Conservation (phyloP, 2,797 vertebrate species). For the Thamnophis elegans region DNA sequence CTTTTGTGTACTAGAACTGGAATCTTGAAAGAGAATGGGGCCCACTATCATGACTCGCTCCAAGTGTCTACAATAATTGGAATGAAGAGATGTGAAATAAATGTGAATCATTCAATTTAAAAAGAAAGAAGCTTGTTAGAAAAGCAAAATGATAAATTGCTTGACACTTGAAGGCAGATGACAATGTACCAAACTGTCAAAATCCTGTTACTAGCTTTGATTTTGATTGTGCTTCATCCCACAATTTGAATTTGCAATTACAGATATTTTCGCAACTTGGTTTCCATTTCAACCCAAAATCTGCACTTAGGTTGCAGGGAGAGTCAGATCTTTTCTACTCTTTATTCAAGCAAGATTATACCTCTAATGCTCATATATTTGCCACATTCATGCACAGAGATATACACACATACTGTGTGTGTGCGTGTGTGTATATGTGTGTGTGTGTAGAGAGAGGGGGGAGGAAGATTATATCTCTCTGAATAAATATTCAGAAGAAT, state of each 20-base stretch:
- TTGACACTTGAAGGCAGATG: background rate
- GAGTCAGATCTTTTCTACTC: background rate
- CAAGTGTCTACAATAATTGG: background rate
- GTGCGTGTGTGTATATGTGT: too few species aligned
- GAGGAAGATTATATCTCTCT: background rate
- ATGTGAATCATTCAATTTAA: background rate
- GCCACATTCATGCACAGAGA: background rate
- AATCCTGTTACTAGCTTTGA: background rate
- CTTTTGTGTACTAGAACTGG: background rate
- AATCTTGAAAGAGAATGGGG: background rate
- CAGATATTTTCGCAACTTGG: background rate
- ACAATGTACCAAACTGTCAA: background rate
- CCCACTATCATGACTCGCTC: background rate
- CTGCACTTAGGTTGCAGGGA: background rate
- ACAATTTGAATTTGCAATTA: background rate
- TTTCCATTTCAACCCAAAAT: background rate
- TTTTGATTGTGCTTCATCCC: background rate
- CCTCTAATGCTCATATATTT: background rate
- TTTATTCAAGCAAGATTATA: background rate
- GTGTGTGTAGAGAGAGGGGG: too few species aligned
- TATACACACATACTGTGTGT: background rate
- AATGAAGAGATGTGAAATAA: background rate
- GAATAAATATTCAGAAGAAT: background rate
- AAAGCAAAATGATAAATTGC: background rate
- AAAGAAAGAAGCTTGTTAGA: background rate